Evolutionary conservation across 2,888 invertebrate genomes (phyloP), one percentile per base, ranked within the genome.

Genomic region (Acronicta leporina): DNA sequence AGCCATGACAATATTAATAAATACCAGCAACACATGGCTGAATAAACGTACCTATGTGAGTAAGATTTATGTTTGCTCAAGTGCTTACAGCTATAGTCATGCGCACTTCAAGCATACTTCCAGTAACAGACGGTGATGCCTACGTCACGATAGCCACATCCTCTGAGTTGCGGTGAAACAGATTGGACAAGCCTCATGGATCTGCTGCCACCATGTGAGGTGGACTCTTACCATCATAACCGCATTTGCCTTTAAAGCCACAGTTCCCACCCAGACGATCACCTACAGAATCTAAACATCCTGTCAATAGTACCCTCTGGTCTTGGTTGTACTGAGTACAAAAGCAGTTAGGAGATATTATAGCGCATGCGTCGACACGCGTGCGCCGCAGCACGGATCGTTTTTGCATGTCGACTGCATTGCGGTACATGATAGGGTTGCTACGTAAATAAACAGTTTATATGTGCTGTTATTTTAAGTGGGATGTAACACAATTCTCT

Each of bases 351-450:
- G 13, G 30, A 25, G 67, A 42, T 66, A 16, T 11, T 46, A 20
- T 20, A 30, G 50, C 44, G 44, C 35, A 48, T 42, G 44, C 62
- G 53, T 51, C 46, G 14, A n/a, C 20, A 69, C 62, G 69, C 53
- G 61, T 68, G 61, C 61, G 74, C 47, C 38, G 38, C 62, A 43
- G 42, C 70, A 73, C 54, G 63, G 51, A 54, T 47, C 43, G 47
- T 61, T 73, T 68, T 68, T 73, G 50, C 68, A 68, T 73, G 50
- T 54, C 38, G 68, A 68, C 46, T 60, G 44, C 25, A 48, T 73
- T 68, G 69, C 69, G 69, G 69, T 73, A 68, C 63, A 51, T 73
- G 9, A 43, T 54, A 68, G 54, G 74, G 69, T 48, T 74, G 44
- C 1, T 54, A 48, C n/a, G 6, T 0, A 9, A 9, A 43, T 11